Evolutionary conservation across 2,888 invertebrate species (phyloP), one percentile per base, ranked within the genome.

Genomic region (Tanytarsus gracilentus): DNA sequence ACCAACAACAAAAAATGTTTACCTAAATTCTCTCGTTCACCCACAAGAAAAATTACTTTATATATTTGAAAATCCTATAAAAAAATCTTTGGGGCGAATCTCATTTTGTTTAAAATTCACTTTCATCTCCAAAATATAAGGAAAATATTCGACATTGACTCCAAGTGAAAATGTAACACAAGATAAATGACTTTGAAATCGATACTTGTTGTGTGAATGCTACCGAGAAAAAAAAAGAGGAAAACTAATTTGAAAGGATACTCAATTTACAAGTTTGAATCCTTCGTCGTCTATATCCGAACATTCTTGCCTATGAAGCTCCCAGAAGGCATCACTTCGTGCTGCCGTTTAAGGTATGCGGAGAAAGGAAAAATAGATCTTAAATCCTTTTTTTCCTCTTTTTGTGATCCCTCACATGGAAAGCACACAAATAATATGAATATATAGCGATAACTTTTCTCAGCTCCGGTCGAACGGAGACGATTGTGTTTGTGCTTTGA

Each of bases 231-330:
- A 9, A n/a, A 14, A 26, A 3, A 18, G 9, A n/a, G 14, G n/a
- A 49, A 49, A 49, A 49, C 49, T 49, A 49, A 49, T 49, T 49
- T 49, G 26, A 49, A 49, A 49, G 26, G 49, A 49, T 49, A 49
- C 49, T 49, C 49, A 26, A 49, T 49, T 49, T 49, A 26, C 49
- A 26, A 49, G n/a, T n/a, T n/a, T n/a, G 26, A 26, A 26, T 14
- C 25, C 5, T 49, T 49, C 49, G 26, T 49, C 26, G n/a, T n/a
- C n/a, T n/a, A n/a, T n/a, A n/a, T n/a, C n/a, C n/a, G n/a, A n/a
- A n/a, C n/a, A n/a, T n/a, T n/a, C n/a, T n/a, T n/a, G n/a, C n/a
- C 18, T 14, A 21, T 40, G 14, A 7, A 44, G 21, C 40, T 14
- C 39, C 40, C 40, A 16, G 14, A 23, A 18, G 40, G 21, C 21